Evolutionary conservation across 1,140 invertebrate species (phyloP), one percentile per base, ranked within the genome.

Genomic region (Chrysopa pallens): DNA sequence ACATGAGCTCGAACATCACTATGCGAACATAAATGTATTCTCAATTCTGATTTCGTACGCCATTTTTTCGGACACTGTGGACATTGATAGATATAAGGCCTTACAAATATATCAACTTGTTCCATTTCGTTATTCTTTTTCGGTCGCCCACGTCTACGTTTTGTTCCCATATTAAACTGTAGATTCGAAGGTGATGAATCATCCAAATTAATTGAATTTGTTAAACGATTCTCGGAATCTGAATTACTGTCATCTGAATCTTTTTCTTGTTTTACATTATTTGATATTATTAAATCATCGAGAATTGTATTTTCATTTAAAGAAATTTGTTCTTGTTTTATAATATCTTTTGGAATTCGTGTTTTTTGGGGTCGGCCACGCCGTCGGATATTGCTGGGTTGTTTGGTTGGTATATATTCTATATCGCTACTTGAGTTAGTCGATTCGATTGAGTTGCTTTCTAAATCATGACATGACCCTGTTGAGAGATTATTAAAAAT

Each of bases 1-100:
- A 70, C 62, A 45, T 59, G 72, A 6, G 66, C 66, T 17, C 56
- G 55, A 15, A 61, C 43, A 37, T 58, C 53, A 39, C 58, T 61
- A 48, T 70, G 69, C 0, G 58, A 55, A 44, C 55, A 59, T 8
- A 62, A 46, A 44, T 70, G 66, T 17, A 46, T 54, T 39, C 60
- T 57, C n/a, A 68, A 48, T 43, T 69, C 62, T 6, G 48, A 43
- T 7, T 54, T 52, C 2, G 57, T 63, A 38, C 54, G 48, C 56
- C 54, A 68, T 42, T 50, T 56, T 49, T 64, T 64, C 3, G 51
- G 51, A 50, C 67, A 69, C 6, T 49, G 52, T 6, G 51, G 39
- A 48, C 65, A 68, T 35, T 42, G 40, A 44, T 55, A 51, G 9
- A 57, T 58, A 7, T 48, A 42, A 15, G 44, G 39, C 38, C 56